Conservation (phyloP, 2,113 vertebrate genomes). For the Osmerus mordax region DNA sequence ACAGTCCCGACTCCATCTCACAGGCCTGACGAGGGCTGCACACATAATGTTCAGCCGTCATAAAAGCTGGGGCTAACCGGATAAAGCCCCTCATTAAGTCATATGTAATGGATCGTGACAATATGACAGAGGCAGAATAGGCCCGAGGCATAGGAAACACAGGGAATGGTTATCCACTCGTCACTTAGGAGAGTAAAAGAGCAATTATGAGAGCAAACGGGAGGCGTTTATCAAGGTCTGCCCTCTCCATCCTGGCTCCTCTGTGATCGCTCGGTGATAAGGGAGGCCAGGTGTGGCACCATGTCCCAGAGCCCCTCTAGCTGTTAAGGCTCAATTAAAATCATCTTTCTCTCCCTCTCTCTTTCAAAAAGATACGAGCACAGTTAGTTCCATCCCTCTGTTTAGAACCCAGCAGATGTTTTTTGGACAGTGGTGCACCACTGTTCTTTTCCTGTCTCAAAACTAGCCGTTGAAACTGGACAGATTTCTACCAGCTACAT, state of each 20-base stretch:
- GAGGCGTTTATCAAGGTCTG: slow-evolving; percentile 20
- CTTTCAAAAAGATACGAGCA: slow-evolving; percentile 21
- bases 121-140: slow-evolving; percentile 40
- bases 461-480: slow-evolving; percentile 9
- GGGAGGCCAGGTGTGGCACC: slow-evolving; percentile 9
- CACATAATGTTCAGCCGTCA: slow-evolving; percentile 29
- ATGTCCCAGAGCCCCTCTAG: slow-evolving; percentile 5
- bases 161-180: slow-evolving; percentile 21
- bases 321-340: slow-evolving; percentile 46
- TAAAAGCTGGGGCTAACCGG: slow-evolving; percentile 34
- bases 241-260: slow-evolving; percentile 1
- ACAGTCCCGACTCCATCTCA: slow-evolving; percentile 6
- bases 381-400: slow-evolving; percentile 26
- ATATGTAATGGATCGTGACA: slow-evolving; percentile 20
- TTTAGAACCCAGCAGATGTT: slow-evolving; percentile 34
- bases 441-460: slow-evolving; percentile 29
- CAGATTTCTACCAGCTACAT: slow-evolving; percentile 32
- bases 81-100: slow-evolving; percentile 21
- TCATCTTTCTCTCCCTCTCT: slow-evolving; percentile 15
- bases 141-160: slow-evolving; percentile 16
- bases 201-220: slow-evolving; percentile 8
- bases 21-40: slow-evolving; percentile 12
- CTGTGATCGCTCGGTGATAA: slow-evolving; percentile 30
- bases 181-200: slow-evolving; percentile 21
- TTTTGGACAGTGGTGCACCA: slow-evolving; percentile 24